Evolutionary conservation across 1,140 invertebrate species (phyloP).

Genomic region (Epicauta chinensis): DNA sequence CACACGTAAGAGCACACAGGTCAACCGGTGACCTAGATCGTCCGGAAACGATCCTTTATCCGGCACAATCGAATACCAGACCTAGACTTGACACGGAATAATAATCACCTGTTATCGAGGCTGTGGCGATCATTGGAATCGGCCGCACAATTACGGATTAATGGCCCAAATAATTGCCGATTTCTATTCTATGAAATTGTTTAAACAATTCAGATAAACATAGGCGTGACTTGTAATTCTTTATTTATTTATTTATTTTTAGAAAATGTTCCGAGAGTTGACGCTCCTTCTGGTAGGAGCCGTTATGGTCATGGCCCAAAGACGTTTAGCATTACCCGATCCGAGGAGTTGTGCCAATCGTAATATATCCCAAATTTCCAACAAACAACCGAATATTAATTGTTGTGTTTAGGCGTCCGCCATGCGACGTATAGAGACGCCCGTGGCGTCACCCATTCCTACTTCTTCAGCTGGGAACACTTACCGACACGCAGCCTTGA

Average conservation of each 20-base stretch:
- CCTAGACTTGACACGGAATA: constrained; percentile 29
- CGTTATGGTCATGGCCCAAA: constrained; percentile 65
- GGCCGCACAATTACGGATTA: too few species aligned
- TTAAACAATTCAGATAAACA: too few species aligned
- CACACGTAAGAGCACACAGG: too few species aligned
- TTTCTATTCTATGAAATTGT: too few species aligned
- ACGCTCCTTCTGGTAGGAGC: constrained; percentile 59
- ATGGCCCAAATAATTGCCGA: too few species aligned
- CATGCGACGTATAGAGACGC: constrained; percentile 81
- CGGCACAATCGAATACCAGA: constrained; percentile 31
- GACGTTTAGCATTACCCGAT: constrained; percentile 78
- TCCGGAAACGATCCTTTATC: constrained; percentile 24
- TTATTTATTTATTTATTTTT: constrained; percentile 22
- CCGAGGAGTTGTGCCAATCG: constrained; percentile 80
- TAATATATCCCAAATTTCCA: constrained; percentile 45
- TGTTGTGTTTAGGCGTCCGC: constrained; percentile 70
- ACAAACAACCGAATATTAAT: neutral
- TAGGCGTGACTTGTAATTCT: neutral
- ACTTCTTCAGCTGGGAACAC: constrained; percentile 93
- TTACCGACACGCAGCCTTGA: constrained; percentile 75
- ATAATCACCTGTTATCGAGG: constrained; percentile 9
- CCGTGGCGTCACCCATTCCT: constrained; percentile 77
- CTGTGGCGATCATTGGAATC: neutral
- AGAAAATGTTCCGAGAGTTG: constrained; percentile 39
- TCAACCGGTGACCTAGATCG: constrained; percentile 29